Percentiles rank a stretch among this genome's conserved stretches.
These are phyloP conservation scores for Tautogolabrus adspersus DNA, from an alignment of 2,113 vertebrate species.

Conservation along the genomic window DNA sequence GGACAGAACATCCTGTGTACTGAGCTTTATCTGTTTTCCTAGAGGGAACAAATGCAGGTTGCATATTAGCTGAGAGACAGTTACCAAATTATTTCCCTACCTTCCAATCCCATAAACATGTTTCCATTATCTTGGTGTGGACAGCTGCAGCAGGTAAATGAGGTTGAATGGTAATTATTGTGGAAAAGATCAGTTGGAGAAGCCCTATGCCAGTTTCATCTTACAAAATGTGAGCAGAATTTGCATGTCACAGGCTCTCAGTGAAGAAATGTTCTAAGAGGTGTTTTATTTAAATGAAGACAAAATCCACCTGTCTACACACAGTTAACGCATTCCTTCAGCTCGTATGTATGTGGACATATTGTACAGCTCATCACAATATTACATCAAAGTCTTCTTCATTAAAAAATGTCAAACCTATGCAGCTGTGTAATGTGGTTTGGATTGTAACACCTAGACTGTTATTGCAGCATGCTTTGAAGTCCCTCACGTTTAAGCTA, in stretches of 20 bases:
- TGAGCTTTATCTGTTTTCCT: slow-evolving; percentile 98
- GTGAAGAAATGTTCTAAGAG: not conserved
- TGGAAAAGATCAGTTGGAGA: slow-evolving; percentile 54
- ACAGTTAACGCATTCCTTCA: not conserved
- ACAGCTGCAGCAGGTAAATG: slow-evolving; percentile 64
- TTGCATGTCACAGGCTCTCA: slow-evolving; percentile 25
- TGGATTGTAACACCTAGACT: slow-evolving; percentile 41
- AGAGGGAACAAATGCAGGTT: slow-evolving; percentile 32
- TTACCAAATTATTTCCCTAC: slow-evolving; percentile 54
- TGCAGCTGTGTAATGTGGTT: slow-evolving; percentile 19
- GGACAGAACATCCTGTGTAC: slow-evolving; percentile 96
- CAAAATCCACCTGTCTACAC: slow-evolving; percentile 4
- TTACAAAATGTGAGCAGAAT: slow-evolving; percentile 52
- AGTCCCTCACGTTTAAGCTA: slow-evolving; percentile 35
- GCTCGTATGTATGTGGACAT: not conserved
- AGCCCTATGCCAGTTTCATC: slow-evolving; percentile 29
- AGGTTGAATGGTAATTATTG: slow-evolving; percentile 60
- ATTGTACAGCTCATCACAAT: not conserved
- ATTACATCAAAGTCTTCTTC: slow-evolving; percentile 5
- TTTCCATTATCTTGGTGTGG: slow-evolving; percentile 48
- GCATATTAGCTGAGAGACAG: slow-evolving; percentile 50
- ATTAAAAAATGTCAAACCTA: slow-evolving; percentile 44
- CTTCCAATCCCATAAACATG: slow-evolving; percentile 56
- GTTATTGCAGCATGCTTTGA: slow-evolving; percentile 66
- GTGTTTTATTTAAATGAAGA: not conserved